Evolutionary conservation across 2,888 invertebrate species (phyloP), one percentile per base, ranked within the genome.

Genomic region (Drosophila acutilabella): DNA sequence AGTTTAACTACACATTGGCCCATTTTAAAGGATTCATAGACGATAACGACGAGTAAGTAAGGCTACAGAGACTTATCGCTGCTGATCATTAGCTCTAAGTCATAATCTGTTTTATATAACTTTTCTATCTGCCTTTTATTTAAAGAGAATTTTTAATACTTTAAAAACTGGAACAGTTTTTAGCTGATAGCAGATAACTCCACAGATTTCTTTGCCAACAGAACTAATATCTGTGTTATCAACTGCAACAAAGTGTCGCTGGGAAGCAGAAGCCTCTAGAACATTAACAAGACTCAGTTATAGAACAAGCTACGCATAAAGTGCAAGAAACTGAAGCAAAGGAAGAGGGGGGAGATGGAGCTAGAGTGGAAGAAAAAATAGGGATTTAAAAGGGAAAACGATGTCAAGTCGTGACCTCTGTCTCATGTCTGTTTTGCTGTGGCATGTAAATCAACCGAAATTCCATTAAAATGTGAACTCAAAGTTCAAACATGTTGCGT

Each of bases 381-480:
- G 48, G 33, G 40, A 13, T 23, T 30, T 23, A 13, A 36, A 71
- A 69, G 64, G 52, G 50, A 53, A 77, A 81, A 80, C 69, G 76
- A 83, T 85, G 85, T 64, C 88, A 73, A 64, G 83, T 78, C 80
- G 48, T 60, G 78, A 85, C 73, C 78, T 74, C 75, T 62, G 80
- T 71, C 18, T 33, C 30, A 30, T 30, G 30, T 30, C 26, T 30
- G 8, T 30, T 2, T 23, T 23, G 5, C 23, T 23, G 33, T 50
- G 6, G 44, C 81, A 73, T 84, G 88, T 85, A 82, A 88, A 85
- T 88, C 88, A 88, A 72, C 75, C 73, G 71, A 83, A 86, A 86
- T 86, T 82, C 84, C 82, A 89, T 89, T 89, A 82, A 82, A 86
- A 78, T 74, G 75, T 89, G 89, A 90, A 90, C 89, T 76, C 68